phyloP scores from a whole-genome alignment of 2,797 vertebrate genomes.

The Enteromius mattozi region DNA sequence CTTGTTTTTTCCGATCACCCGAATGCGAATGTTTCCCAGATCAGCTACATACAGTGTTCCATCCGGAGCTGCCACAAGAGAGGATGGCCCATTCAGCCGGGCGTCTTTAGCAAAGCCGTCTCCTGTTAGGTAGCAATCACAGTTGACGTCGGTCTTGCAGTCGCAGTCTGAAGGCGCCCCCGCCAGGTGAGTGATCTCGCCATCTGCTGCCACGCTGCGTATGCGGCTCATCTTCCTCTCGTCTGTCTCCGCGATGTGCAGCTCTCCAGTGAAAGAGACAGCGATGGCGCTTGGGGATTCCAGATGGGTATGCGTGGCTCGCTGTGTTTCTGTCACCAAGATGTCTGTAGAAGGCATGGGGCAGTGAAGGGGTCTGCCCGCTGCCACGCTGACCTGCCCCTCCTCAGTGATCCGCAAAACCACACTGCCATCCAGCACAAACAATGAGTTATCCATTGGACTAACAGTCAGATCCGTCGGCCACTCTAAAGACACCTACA shows the following conservation, averaged over 20 bases:
- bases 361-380: slow-evolving; percentile 92
- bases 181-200: slow-evolving; percentile 94
- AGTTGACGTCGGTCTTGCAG: slow-evolving; percentile 97
- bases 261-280: slow-evolving; percentile 90
- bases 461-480: slow-evolving; percentile 95
- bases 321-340: slow-evolving; percentile 79
- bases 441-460: slow-evolving; percentile 98
- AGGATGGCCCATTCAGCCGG: slow-evolving; percentile 92
- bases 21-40: slow-evolving; percentile 95
- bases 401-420: slow-evolving; percentile 95
- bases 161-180: slow-evolving; percentile 93
- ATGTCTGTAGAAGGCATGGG: slow-evolving; percentile 88
- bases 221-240: slow-evolving; percentile 96
- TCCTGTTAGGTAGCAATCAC: slow-evolving; percentile 96
- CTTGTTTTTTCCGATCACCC: slow-evolving; percentile 88
- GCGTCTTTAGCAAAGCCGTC: slow-evolving; percentile 98
- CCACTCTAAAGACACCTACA: slow-evolving; percentile 96
- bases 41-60: slow-evolving; percentile 94
- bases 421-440: slow-evolving; percentile 94
- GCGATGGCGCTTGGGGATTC: slow-evolving; percentile 92
- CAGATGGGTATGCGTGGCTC: slow-evolving; percentile 89
- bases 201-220: slow-evolving; percentile 91
- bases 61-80: slow-evolving; percentile 91
- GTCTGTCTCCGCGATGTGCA: slow-evolving; percentile 94
- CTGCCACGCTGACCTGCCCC: slow-evolving; percentile 93